phyloP scores from a whole-genome alignment of 2,888 invertebrate genomes.

The Gryllus longicercus region DNA sequence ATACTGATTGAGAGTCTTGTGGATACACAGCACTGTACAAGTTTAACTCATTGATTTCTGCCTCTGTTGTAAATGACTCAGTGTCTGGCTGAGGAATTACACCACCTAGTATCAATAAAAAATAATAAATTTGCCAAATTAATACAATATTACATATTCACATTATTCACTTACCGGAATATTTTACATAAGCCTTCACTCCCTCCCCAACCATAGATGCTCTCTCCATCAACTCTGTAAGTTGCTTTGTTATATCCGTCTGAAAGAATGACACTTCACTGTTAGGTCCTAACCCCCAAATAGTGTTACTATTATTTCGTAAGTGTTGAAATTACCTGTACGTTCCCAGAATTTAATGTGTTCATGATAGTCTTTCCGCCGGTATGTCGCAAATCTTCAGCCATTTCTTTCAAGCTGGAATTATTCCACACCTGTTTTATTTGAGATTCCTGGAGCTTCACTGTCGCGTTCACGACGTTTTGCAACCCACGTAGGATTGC shows the following conservation, averaged over 20 bases:
- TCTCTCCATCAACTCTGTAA: conserved; percentile 60
- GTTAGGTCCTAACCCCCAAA: background rate
- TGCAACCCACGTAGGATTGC: conserved; percentile 67
- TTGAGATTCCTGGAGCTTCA: conserved; percentile 62
- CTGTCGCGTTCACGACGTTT: conserved; percentile 62
- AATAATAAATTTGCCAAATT: background rate
- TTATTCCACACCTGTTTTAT: conserved; percentile 63
- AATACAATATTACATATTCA: background rate
- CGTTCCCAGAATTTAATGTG: conserved; percentile 43
- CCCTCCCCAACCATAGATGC: conserved; percentile 69
- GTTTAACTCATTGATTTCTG: background rate
- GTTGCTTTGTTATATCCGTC: conserved; percentile 48
- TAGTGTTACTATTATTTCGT: background rate
- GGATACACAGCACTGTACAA: background rate
- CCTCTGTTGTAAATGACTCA: background rate
- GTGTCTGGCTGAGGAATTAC: background rate
- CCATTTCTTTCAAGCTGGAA: conserved; percentile 61
- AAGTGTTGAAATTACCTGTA: background rate
- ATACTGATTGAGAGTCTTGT: too few species aligned
- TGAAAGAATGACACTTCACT: conserved; percentile 25
- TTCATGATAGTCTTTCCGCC: conserved; percentile 39
- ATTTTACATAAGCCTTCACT: conserved; percentile 57
- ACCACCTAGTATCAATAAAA: background rate
- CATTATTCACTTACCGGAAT: conserved; percentile 35
- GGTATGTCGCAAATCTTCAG: conserved; percentile 39